Evolutionary conservation across 2,888 invertebrate genomes (phyloP).

Genomic region (Iselma pallidipennis): DNA sequence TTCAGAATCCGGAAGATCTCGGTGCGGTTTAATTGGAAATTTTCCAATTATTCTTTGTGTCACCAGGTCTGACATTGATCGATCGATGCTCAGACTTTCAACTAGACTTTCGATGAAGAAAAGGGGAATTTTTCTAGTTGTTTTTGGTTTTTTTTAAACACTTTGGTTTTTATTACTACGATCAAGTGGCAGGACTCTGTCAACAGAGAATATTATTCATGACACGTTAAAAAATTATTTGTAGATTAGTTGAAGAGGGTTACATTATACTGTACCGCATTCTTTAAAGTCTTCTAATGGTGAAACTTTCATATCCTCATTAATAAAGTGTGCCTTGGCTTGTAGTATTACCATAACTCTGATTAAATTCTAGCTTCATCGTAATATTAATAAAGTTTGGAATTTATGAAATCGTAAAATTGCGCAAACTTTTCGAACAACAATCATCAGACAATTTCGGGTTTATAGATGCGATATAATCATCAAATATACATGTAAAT

Average conservation of each 20-base stretch:
- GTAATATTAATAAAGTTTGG: background rate
- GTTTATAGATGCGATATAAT: too few species aligned
- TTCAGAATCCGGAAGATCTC: too few species aligned
- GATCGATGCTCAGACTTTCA: too few species aligned
- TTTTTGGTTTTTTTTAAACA: too few species aligned
- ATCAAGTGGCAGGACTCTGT: background rate
- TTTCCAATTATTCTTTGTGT: conserved; percentile 17
- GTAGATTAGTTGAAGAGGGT: background rate
- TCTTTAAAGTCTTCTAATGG: too few species aligned
- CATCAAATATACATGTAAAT: background rate
- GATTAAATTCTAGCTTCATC: background rate
- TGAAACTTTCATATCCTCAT: background rate
- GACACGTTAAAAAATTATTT: background rate
- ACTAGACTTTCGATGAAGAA: too few species aligned
- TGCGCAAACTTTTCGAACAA: background rate
- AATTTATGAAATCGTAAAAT: background rate
- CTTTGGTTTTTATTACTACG: too few species aligned
- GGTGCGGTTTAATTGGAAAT: conserved; percentile 22
- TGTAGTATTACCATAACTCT: background rate
- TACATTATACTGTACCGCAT: too few species aligned
- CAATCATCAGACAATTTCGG: background rate
- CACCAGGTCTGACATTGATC: too few species aligned
- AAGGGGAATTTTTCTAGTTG: too few species aligned
- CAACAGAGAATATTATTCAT: background rate
- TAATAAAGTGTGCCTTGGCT: background rate